Conservation (phyloP, 2,797 vertebrate species). For the Buceros bicornis region DNA sequence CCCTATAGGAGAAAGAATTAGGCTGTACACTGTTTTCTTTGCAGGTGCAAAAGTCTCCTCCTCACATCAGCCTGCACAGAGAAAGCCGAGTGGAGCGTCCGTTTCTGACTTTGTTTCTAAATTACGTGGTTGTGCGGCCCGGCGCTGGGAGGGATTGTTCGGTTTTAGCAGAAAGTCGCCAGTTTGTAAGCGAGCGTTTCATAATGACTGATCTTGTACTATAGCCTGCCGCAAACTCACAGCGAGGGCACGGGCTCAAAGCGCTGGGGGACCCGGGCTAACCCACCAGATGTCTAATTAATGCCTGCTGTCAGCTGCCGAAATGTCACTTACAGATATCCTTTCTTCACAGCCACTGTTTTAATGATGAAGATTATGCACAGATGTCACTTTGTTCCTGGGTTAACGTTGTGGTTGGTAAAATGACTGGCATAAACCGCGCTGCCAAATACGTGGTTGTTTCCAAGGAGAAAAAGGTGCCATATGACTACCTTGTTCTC, state of each 20-base stretch:
- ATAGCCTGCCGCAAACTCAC: constrained; percentile 36
- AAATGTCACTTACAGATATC: constrained; percentile 78
- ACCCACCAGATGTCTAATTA: constrained; percentile 81
- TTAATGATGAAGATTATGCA: constrained; percentile 85
- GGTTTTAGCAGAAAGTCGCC: constrained; percentile 64
- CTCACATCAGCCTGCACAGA: background rate
- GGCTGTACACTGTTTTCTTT: background rate
- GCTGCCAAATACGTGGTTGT: constrained; percentile 85
- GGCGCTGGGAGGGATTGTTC: constrained; percentile 34
- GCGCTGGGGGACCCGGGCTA: constrained; percentile 57
- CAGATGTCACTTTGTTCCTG: constrained; percentile 87
- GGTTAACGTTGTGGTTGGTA: constrained; percentile 86
- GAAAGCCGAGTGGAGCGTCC: background rate
- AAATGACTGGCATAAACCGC: constrained; percentile 90
- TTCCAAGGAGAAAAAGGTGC: constrained; percentile 78
- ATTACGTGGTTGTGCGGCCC: background rate
- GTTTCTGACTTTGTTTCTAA: background rate
- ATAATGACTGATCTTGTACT: constrained; percentile 40
- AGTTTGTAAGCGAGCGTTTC: constrained; percentile 66
- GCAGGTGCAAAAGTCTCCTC: background rate
- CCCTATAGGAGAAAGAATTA: background rate
- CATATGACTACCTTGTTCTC: constrained; percentile 91
- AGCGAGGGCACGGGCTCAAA: constrained; percentile 49
- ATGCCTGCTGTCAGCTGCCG: constrained; percentile 77
- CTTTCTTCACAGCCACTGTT: constrained; percentile 87